Evolutionary conservation across 2,113 vertebrate species (phyloP).

Genomic region (Romanogobio albipinnatus): DNA sequence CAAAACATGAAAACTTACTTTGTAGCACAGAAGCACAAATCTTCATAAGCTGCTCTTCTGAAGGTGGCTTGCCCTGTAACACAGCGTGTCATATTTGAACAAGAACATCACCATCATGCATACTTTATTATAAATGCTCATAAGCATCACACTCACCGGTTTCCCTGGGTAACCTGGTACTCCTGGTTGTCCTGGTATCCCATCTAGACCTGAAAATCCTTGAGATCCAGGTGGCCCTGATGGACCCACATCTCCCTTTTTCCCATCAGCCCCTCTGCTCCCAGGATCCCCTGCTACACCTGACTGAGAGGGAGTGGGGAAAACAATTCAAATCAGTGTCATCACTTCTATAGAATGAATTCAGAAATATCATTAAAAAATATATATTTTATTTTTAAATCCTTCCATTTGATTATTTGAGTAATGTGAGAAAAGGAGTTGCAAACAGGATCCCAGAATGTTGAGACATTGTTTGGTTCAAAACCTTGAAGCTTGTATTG

Average conservation of each 20-base stretch:
- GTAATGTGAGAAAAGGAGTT: not conserved
- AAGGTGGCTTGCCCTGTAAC: slow-evolving; percentile 60
- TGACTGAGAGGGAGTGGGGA: slow-evolving; percentile 27
- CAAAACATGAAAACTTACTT: slow-evolving; percentile 48
- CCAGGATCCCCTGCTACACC: slow-evolving; percentile 57
- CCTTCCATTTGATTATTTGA: not conserved
- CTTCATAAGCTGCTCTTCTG: slow-evolving; percentile 63
- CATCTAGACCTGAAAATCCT: slow-evolving; percentile 57
- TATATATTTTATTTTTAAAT: not conserved
- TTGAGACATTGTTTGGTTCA: not conserved
- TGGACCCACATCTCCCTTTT: slow-evolving; percentile 58
- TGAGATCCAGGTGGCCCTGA: slow-evolving; percentile 51
- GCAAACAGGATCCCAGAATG: not conserved
- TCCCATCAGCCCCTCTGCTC: slow-evolving; percentile 57
- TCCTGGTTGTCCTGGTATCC: slow-evolving; percentile 61
- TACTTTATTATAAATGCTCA: not conserved
- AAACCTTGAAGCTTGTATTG: not conserved
- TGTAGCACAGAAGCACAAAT: slow-evolving; percentile 59
- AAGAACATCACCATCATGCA: not conserved
- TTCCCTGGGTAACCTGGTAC: slow-evolving; percentile 63
- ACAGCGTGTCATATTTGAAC: slow-evolving; percentile 9
- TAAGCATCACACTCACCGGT: slow-evolving; percentile 52
- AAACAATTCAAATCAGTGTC: not conserved
- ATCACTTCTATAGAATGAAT: not conserved
- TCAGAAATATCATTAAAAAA: not conserved